phyloP scores from a whole-genome alignment of 2,113 vertebrate genomes.

The Edolisoma coerulescens region DNA sequence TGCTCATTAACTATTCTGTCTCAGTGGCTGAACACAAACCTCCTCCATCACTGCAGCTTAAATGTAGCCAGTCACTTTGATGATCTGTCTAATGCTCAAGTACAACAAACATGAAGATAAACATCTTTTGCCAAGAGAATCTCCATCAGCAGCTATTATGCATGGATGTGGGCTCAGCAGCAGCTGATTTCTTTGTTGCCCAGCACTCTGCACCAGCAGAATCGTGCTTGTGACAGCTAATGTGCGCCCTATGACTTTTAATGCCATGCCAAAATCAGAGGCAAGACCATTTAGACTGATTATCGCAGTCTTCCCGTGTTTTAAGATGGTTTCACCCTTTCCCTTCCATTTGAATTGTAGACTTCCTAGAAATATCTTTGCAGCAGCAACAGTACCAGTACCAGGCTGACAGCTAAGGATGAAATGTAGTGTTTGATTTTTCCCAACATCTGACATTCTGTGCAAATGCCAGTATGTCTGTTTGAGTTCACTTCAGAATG shows the following conservation, averaged over 20 bases:
- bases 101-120: not conserved
- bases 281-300: not conserved
- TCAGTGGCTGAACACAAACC: not conserved
- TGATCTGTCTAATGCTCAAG: not conserved
- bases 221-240: not conserved
- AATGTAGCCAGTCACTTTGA: not conserved
- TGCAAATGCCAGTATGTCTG: conserved; percentile 7
- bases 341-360: not conserved
- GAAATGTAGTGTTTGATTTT: not conserved
- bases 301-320: not conserved
- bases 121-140: not conserved
- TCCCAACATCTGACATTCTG: not conserved
- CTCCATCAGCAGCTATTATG: not conserved
- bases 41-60: not conserved
- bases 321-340: not conserved
- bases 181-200: not conserved
- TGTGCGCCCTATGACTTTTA: not conserved
- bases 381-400: not conserved
- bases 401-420: not conserved
- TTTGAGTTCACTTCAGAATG: not conserved
- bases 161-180: not conserved
- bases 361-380: not conserved
- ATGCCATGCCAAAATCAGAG: not conserved
- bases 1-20: not conserved
- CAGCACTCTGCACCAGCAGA: not conserved